Evolutionary conservation across 2,113 vertebrate species (phyloP).

Genomic region (Nannobrachium achirus): DNA sequence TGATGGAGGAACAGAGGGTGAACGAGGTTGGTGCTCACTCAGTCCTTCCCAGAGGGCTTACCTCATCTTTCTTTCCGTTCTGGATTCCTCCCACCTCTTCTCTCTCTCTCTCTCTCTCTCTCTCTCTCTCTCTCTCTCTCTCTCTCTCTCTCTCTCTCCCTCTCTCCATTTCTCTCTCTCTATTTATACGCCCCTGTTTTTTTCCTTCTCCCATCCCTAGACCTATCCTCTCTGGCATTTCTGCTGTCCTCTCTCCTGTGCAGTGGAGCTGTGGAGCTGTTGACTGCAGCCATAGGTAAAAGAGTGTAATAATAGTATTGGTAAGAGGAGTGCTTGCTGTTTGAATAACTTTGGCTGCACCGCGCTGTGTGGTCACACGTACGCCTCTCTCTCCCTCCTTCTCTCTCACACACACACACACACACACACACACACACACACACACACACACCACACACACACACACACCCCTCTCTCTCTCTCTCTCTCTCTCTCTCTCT

Average conservation of each 20-base stretch:
- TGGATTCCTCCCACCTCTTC: slow-evolving; percentile 54
- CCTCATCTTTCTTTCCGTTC: slow-evolving; percentile 69
- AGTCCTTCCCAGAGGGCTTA: slow-evolving; percentile 59
- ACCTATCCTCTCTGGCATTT: too few relatives aligned
- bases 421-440: too few relatives aligned
- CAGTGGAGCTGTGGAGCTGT: too few relatives aligned
- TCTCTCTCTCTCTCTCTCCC: background rate
- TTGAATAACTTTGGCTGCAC: too few relatives aligned
- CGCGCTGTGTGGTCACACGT: too few relatives aligned
- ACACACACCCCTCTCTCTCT: background rate
- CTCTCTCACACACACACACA: too few relatives aligned
- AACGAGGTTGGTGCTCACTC: slow-evolving; percentile 3
- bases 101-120: background rate
- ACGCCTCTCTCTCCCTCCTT: background rate
- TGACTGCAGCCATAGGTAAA: too few relatives aligned
- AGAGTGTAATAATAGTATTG: too few relatives aligned
- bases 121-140: slow-evolving; percentile 11
- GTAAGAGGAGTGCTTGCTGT: too few relatives aligned
- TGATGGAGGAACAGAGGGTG: background rate
- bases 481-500: slow-evolving; percentile 10
- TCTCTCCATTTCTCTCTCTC: slow-evolving; percentile 24
- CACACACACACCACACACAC: too few relatives aligned
- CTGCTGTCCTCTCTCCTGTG: too few relatives aligned
- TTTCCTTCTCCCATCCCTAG: background rate
- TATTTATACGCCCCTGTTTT: slow-evolving; percentile 48